A percentile compares a stretch with the other conserved stretches of the same genome.
phyloP scores from a whole-genome alignment of 2,888 invertebrate species.

The Cryptosula pallasiana region DNA sequence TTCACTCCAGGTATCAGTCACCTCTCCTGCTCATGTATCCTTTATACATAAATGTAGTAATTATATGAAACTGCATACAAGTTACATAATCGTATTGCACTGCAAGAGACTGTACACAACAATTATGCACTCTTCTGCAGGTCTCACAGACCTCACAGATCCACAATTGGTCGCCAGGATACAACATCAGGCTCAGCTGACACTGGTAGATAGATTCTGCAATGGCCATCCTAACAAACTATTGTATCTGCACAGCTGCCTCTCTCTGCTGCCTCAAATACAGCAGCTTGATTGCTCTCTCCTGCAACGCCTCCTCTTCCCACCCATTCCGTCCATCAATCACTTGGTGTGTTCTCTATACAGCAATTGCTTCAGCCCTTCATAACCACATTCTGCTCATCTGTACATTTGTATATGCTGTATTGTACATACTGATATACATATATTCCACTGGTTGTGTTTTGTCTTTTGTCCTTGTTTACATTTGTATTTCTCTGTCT shows the following conservation, averaged over 20 bases:
- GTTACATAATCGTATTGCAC: not conserved
- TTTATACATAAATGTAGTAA: not conserved
- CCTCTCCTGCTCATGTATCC: not conserved
- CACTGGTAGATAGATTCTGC: not conserved
- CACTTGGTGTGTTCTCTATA: too few species aligned
- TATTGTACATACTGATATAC: too few species aligned
- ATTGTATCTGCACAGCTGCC: not conserved
- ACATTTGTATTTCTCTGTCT: too few species aligned
- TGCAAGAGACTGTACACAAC: not conserved
- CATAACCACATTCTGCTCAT: too few species aligned
- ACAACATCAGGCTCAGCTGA: not conserved
- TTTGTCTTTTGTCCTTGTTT: too few species aligned
- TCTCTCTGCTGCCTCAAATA: not conserved
- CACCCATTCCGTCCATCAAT: too few species aligned
- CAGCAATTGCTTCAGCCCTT: too few species aligned
- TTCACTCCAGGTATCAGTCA: not conserved
- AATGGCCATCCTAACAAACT: too few species aligned
- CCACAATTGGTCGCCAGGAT: not conserved
- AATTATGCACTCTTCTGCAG: not conserved
- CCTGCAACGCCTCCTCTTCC: not conserved
- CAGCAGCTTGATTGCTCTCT: not conserved
- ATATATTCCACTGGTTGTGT: too few species aligned
- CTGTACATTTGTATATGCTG: too few species aligned
- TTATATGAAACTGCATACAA: too few species aligned
- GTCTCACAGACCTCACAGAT: not conserved